phyloP scores from a whole-genome alignment of 2,888 invertebrate genomes.

The Aethes cnicana region DNA sequence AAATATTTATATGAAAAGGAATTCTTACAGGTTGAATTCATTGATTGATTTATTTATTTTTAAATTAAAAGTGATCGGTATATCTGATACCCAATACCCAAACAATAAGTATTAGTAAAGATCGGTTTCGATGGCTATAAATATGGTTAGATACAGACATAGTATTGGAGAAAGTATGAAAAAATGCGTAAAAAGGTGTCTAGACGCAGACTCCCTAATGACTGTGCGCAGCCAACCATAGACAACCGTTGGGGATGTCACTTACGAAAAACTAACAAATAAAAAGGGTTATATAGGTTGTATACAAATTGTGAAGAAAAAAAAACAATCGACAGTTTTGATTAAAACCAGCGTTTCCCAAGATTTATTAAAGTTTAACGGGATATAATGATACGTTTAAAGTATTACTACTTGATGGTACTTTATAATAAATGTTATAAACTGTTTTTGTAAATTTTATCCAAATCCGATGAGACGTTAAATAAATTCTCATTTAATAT shows the following conservation, averaged over 20 bases:
- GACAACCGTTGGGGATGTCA: constrained; percentile 48
- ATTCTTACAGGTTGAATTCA: too few species aligned
- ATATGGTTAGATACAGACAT: background rate
- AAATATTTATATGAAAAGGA: too few species aligned
- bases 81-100: constrained; percentile 1
- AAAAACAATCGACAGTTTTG: too few species aligned
- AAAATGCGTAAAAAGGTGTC: constrained; percentile 34
- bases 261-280: background rate
- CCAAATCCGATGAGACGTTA: background rate
- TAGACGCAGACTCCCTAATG: constrained; percentile 41
- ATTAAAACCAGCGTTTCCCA: too few species aligned
- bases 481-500: background rate
- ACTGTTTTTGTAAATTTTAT: constrained; percentile 4
- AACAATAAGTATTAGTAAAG: constrained; percentile 10
- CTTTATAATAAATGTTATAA: too few species aligned
- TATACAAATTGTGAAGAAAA: too few species aligned
- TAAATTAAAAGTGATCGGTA: background rate
- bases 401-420: too few species aligned
- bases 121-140: constrained; percentile 7
- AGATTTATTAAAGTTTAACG: too few species aligned
- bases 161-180: constrained; percentile 18
- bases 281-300: too few species aligned
- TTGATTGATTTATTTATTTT: too few species aligned
- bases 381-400: too few species aligned
- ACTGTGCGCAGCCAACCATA: constrained; percentile 43